Percentiles rank a stretch among this genome's conserved stretches.
phyloP scores from a whole-genome alignment of 2,113 vertebrate genomes.

The Albula glossodonta region DNA sequence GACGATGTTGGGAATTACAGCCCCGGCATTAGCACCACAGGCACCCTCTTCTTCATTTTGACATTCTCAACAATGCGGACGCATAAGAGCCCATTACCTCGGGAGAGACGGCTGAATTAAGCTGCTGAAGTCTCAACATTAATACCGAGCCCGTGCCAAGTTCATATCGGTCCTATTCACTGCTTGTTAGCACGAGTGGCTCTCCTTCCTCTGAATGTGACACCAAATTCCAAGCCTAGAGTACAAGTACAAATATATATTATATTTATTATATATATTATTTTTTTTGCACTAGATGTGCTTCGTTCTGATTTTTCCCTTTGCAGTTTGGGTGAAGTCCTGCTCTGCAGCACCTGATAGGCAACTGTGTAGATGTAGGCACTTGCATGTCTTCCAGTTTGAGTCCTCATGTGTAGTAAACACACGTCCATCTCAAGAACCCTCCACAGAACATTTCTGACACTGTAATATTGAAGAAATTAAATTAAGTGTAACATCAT shows the following conservation, averaged over 20 bases:
- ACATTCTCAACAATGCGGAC: background rate
- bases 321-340: background rate
- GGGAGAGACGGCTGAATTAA: background rate
- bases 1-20: background rate
- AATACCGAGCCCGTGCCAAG: background rate
- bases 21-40: background rate
- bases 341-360: background rate
- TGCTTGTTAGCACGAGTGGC: background rate
- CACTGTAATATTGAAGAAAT: slow-evolving; percentile 4
- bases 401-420: background rate
- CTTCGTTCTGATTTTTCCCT: background rate
- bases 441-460: background rate
- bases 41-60: background rate
- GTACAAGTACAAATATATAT: background rate
- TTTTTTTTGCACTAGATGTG: background rate
- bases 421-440: background rate
- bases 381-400: background rate
- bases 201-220: background rate
- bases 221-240: background rate
- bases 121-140: background rate
- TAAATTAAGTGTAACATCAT: background rate
- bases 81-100: background rate
- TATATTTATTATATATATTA: background rate
- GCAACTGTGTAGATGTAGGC: background rate
- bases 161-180: background rate